Evolutionary conservation across 2,797 vertebrate species (phyloP).

Genomic region (Paguma larvata): DNA sequence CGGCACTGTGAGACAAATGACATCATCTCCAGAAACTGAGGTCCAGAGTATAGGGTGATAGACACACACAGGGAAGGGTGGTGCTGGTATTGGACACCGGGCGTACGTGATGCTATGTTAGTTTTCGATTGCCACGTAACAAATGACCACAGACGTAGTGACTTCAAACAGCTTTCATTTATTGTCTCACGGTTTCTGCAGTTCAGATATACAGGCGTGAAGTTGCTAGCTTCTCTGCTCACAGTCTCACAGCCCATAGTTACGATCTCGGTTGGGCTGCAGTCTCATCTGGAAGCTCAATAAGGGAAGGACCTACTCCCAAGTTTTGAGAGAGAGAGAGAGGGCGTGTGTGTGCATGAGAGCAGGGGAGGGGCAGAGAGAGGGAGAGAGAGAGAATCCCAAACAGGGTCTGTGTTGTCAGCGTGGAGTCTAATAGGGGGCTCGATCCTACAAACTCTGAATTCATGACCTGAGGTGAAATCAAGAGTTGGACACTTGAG

Average conservation of each 20-base stretch:
- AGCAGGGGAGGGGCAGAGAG: too few relatives aligned
- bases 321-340: not conserved
- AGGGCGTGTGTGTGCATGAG: too few relatives aligned
- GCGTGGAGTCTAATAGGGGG: too few relatives aligned
- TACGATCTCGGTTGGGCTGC: not conserved
- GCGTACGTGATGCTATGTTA: not conserved
- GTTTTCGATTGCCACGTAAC: not conserved
- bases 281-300: not conserved
- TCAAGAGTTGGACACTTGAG: too few relatives aligned
- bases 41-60: not conserved
- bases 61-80: not conserved
- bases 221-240: not conserved
- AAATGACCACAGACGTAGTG: not conserved
- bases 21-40: not conserved
- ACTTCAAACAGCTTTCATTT: not conserved
- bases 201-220: not conserved
- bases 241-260: not conserved
- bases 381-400: too few relatives aligned
- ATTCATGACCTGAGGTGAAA: too few relatives aligned
- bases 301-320: not conserved
- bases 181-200: not conserved
- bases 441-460: too few relatives aligned
- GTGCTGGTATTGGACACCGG: not conserved
- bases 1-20: not conserved
- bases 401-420: too few relatives aligned